Percentiles rank a stretch among this genome's conserved stretches.
Conservation (phyloP, 2,888 invertebrate species). For the Cheilosia scutellata region DNA sequence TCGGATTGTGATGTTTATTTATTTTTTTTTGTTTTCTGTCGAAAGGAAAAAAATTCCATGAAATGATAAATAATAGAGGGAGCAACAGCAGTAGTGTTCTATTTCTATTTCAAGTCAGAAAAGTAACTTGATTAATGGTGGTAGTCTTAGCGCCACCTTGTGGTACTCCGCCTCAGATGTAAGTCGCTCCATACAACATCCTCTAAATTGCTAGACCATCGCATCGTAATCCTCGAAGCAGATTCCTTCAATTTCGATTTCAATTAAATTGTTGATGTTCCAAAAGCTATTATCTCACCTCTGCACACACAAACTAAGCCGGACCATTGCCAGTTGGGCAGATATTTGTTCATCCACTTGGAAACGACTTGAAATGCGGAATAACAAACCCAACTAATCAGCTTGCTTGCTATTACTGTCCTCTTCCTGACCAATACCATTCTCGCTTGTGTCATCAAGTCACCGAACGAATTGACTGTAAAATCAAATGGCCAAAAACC, state of each 20-base stretch:
- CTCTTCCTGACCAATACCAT: slow-evolving; percentile 31
- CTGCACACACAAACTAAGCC: background rate
- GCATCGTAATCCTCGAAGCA: background rate
- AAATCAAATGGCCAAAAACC: slow-evolving; percentile 68
- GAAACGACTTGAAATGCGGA: slow-evolving; percentile 13
- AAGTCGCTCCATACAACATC: too few relatives aligned
- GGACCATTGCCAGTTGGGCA: background rate
- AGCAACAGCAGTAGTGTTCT: background rate
- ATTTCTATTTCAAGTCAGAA: background rate
- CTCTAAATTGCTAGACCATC: background rate
- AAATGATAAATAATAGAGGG: background rate
- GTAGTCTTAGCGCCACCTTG: too few relatives aligned
- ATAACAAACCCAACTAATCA: slow-evolving; percentile 52
- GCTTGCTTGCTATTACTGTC: slow-evolving; percentile 41
- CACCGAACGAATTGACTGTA: slow-evolving; percentile 67
- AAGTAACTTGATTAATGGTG: too few relatives aligned
- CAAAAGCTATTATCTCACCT: slow-evolving; percentile 6
- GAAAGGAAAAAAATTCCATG: background rate
- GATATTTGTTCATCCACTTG: slow-evolving; percentile 1
- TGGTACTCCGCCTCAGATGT: too few relatives aligned
- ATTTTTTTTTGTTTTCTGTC: background rate
- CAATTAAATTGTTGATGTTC: slow-evolving; percentile 11
- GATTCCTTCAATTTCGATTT: background rate
- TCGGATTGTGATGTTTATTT: slow-evolving; percentile 30
- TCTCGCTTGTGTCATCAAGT: slow-evolving; percentile 65